phyloP scores from a whole-genome alignment of 2,113 vertebrate species.

The Deroptyus accipitrinus region DNA sequence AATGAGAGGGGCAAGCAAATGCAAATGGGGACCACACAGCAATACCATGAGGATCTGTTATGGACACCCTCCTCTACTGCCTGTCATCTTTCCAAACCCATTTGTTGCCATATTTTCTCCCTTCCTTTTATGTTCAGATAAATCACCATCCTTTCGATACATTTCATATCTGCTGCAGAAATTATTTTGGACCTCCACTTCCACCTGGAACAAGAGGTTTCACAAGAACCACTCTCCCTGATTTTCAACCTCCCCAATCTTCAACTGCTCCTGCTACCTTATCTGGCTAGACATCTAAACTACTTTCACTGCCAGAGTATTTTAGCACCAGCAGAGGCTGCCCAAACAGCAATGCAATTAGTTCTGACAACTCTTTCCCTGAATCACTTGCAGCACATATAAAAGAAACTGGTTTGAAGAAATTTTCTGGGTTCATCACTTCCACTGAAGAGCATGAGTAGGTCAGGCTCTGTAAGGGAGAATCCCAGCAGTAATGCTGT shows the following conservation, averaged over 20 bases:
- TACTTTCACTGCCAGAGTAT: neutral
- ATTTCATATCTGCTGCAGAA: neutral
- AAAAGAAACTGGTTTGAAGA: neutral
- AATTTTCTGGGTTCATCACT: neutral
- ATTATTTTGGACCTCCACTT: neutral
- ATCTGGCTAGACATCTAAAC: conserved; percentile 16
- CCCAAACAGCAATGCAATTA: neutral
- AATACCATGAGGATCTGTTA: neutral
- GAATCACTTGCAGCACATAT: neutral
- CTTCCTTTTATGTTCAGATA: neutral
- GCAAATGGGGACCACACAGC: neutral
- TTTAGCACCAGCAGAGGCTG: neutral
- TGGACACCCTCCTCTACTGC: neutral
- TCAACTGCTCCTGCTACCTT: neutral
- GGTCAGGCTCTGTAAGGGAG: neutral
- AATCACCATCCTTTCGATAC: neutral
- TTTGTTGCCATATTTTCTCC: neutral
- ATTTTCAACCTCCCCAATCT: neutral
- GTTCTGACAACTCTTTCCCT: neutral
- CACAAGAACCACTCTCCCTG: neutral
- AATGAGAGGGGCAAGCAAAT: neutral
- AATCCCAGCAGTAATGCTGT: neutral
- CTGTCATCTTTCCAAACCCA: neutral
- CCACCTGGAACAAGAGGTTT: neutral
- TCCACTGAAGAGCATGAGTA: neutral